A percentile compares a stretch with the other conserved stretches of the same genome.
Conservation (phyloP, 2,113 vertebrate species). For the Microtus montanus region DNA sequence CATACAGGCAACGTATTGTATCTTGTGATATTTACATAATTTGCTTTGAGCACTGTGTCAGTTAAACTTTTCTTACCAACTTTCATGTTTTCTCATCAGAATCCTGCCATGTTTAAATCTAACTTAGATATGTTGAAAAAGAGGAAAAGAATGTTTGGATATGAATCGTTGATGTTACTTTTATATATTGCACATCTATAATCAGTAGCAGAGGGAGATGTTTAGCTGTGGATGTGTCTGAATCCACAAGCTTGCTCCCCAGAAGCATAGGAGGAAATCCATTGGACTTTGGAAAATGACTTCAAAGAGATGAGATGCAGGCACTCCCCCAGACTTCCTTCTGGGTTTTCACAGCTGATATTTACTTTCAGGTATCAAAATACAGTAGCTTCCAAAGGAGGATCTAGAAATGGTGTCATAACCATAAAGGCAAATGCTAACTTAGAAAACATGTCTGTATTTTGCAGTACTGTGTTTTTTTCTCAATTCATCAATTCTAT, state of each 20-base stretch:
- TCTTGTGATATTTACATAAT: background rate
- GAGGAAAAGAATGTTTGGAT: background rate
- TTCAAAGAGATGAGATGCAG: background rate
- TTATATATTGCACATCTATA: background rate
- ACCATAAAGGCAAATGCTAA: background rate
- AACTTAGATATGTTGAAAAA: background rate
- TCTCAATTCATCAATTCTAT: background rate
- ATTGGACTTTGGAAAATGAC: background rate
- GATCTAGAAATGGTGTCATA: background rate
- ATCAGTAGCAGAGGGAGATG: background rate
- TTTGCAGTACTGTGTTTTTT: background rate
- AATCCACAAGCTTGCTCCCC: background rate
- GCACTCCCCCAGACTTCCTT: background rate
- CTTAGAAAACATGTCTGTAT: background rate
- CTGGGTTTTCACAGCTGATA: background rate
- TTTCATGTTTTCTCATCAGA: background rate
- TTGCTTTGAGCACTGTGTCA: background rate
- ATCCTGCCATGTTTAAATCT: background rate
- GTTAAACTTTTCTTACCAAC: background rate
- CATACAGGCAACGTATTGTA: background rate
- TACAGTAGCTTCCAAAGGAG: background rate
- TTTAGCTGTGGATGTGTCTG: background rate
- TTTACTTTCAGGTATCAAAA: background rate
- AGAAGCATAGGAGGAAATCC: background rate
- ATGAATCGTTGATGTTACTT: background rate